These are phyloP conservation scores for Rhabditoides inermis DNA, from an alignment of 2,888 invertebrate species.

Conservation along the genomic window DNA sequence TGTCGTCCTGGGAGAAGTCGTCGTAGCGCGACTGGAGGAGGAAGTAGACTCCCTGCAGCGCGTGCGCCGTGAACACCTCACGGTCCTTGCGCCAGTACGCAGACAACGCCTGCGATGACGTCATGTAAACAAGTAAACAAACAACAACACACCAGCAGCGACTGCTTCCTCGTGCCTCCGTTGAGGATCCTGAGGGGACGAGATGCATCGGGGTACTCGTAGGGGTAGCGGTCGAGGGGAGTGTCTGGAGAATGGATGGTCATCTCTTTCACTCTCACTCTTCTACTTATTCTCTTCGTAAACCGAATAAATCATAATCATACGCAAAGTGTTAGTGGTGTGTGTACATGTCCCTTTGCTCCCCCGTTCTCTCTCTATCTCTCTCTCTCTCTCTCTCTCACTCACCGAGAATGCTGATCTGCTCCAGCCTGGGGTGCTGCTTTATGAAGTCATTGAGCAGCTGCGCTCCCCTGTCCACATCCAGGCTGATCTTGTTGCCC, in stretches of 20 bases:
- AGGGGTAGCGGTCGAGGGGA: constrained; percentile 19
- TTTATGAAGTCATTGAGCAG: constrained; percentile 19
- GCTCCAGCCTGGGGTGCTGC: constrained; percentile 20
- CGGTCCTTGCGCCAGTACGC: not conserved
- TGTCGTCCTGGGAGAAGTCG: constrained; percentile 23
- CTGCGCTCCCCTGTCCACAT: constrained; percentile 19
- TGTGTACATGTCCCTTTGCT: not conserved
- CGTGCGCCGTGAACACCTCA: constrained; percentile 28
- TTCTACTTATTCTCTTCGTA: not conserved
- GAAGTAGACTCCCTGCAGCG: constrained; percentile 32
- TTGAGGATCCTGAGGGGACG: constrained; percentile 16
- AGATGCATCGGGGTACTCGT: constrained; percentile 5
- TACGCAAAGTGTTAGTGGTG: not conserved
- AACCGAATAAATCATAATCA: not conserved
- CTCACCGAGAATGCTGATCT: constrained; percentile 21
- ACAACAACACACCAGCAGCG: constrained; percentile 21
- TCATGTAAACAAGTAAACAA: no score
- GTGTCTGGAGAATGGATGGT: constrained; percentile 15
- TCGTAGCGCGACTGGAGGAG: constrained; percentile 28
- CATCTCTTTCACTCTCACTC: not conserved
- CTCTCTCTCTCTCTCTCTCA: not conserved
- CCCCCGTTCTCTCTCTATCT: not conserved
- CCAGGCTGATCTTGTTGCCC: constrained; percentile 25
- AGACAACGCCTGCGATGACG: constrained; percentile 15
- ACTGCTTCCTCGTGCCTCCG: constrained; percentile 17